These are phyloP conservation scores for Pharmacophagus antenor DNA, from an alignment of 2,888 invertebrate species.

Conservation along the genomic window DNA sequence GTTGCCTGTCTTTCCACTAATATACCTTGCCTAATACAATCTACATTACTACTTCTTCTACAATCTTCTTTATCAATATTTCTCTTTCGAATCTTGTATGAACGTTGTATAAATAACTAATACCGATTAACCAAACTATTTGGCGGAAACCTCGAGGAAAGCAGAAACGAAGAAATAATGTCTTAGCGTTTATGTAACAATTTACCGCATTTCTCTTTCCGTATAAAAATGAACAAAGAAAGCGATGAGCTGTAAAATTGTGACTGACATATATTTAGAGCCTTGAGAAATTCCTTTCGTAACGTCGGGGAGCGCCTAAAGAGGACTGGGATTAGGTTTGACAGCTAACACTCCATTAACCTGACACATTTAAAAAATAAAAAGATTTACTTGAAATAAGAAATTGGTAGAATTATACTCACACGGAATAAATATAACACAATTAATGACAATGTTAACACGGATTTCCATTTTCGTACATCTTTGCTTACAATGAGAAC, in stretches of 20 bases:
- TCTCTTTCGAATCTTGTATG: too few species aligned
- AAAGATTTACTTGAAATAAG: slow-evolving; percentile 18
- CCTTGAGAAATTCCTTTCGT: slow-evolving; percentile 26
- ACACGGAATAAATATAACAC: slow-evolving; percentile 49
- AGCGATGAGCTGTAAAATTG: slow-evolving; percentile 29
- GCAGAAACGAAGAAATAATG: not conserved
- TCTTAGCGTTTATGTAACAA: slow-evolving; percentile 5
- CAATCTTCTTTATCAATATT: too few species aligned
- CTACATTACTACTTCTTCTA: too few species aligned
- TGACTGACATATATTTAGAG: slow-evolving; percentile 29
- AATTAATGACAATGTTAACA: slow-evolving; percentile 54
- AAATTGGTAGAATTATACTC: slow-evolving; percentile 34
- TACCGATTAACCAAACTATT: not conserved
- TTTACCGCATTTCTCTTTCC: slow-evolving; percentile 16
- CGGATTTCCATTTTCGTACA: slow-evolving; percentile 71
- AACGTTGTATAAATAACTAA: not conserved
- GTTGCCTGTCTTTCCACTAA: too few species aligned
- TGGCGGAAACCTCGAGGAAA: not conserved
- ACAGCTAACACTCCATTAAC: slow-evolving; percentile 32
- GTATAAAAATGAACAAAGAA: slow-evolving; percentile 25
- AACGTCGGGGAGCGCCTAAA: slow-evolving; percentile 12
- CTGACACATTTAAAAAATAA: slow-evolving; percentile 21
- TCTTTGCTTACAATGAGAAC: slow-evolving; percentile 50
- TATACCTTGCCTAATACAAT: too few species aligned
- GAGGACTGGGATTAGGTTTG: slow-evolving; percentile 27